phyloP scores from a whole-genome alignment of 2,888 invertebrate species.

The Tetragonula carbonaria region DNA sequence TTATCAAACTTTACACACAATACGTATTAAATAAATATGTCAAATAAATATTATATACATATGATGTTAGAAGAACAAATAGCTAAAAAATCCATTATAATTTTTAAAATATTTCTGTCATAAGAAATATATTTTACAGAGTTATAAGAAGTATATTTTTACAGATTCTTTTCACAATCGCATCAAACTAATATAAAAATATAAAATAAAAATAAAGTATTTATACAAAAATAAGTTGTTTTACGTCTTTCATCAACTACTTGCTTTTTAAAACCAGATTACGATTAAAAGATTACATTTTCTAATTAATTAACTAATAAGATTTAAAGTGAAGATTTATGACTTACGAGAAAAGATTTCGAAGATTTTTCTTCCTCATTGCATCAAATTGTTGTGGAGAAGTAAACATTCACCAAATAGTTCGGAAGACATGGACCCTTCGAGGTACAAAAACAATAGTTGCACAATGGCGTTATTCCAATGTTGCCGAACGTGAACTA shows the following conservation, averaged over 20 bases:
- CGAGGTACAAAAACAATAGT: neutral
- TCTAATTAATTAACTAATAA: neutral
- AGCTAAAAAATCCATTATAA: neutral
- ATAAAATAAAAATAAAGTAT: neutral
- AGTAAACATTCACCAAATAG: neutral
- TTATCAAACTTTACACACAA: too few relatives aligned
- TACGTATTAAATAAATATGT: too few relatives aligned
- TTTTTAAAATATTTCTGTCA: neutral
- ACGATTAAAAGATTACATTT: neutral
- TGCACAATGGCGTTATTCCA: constrained; percentile 27
- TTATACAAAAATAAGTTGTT: neutral
- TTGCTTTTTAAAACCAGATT: neutral
- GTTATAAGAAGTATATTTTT: neutral
- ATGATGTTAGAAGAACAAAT: too few relatives aligned
- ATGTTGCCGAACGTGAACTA: constrained; percentile 9
- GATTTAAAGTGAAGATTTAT: neutral
- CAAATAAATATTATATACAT: too few relatives aligned
- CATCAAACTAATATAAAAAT: neutral
- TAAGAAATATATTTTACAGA: neutral
- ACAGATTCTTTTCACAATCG: neutral
- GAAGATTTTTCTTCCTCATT: neutral
- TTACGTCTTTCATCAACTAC: neutral
- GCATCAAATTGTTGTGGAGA: neutral
- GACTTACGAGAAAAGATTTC: constrained; percentile 7
- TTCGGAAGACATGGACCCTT: neutral